A percentile compares a stretch with the other conserved stretches of the same genome.
Conservation (phyloP, 2,113 vertebrate genomes). For the Oryzias curvinotus region DNA sequence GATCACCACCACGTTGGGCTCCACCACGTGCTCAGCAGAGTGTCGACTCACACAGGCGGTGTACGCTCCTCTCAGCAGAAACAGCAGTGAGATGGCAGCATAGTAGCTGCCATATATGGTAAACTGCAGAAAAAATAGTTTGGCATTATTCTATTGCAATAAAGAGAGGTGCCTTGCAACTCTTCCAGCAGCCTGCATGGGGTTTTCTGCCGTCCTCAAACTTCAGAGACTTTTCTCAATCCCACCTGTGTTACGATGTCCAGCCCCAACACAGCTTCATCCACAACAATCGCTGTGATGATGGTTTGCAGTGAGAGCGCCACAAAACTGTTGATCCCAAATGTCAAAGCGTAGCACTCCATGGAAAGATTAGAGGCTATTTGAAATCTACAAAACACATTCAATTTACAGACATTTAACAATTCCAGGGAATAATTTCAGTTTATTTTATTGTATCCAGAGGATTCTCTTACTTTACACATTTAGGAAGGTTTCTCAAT, state of each 20-base stretch:
- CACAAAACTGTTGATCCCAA: slow-evolving; percentile 75
- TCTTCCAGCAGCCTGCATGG: slow-evolving; percentile 24
- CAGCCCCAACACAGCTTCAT: slow-evolving; percentile 67
- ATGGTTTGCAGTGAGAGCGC: slow-evolving; percentile 73
- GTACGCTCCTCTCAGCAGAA: slow-evolving; percentile 66
- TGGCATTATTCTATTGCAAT: background rate
- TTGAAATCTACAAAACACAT: slow-evolving; percentile 67
- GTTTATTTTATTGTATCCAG: no score
- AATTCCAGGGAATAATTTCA: no score
- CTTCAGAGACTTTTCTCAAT: background rate
- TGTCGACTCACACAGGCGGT: slow-evolving; percentile 36
- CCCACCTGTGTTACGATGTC: slow-evolving; percentile 74
- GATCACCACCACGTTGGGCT: slow-evolving; percentile 29
- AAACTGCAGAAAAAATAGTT: slow-evolving; percentile 51
- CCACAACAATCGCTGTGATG: slow-evolving; percentile 67
- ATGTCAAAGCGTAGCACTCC: slow-evolving; percentile 76
- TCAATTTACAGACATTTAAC: background rate
- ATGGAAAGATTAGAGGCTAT: slow-evolving; percentile 74
- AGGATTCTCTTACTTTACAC: no score
- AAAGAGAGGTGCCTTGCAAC: slow-evolving; percentile 10
- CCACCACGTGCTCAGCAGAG: background rate
- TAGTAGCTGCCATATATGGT: slow-evolving; percentile 75
- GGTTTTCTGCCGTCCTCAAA: slow-evolving; percentile 1
- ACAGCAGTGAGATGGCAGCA: slow-evolving; percentile 65
- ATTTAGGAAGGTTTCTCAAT: no score